Base-by-base conservation (phyloP, 2,888 invertebrate species). In the Trissolcus brochymenae region DNA sequence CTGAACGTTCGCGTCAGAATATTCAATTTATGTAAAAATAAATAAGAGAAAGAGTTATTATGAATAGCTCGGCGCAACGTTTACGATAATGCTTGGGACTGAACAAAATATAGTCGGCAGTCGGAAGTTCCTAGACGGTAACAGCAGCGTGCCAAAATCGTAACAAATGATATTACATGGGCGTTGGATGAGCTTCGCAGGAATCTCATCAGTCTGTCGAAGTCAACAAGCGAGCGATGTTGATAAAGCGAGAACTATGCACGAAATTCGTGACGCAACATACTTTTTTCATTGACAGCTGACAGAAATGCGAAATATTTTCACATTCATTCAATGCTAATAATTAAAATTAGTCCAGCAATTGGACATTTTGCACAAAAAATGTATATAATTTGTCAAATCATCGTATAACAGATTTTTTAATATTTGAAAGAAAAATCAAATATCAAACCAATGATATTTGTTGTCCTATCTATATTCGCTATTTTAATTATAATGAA, bases 91-190 rank as follows among this genome's bases (percentile, higher is more conserved):
- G 40, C 54, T 65, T 21, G 68, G 16, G 41, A 41, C 41, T 49
- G 57, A 60, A 68, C 65, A 54, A 73, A 73, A 78, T 70, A 70
- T 71, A 56, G 67, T 61, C 62, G 57, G 7, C 21, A 71, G 70
- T 65, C 67, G 65, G 46, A 70, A 65, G 61, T 70, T 70, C 53
- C 60, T 54, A 41, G 73, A 78, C 65, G 73, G 60, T 43, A 60
- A 56, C 60, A 67, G 17, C 29, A 46, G 65, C 53, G 77, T 70
- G 77, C 73, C 73, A 78, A 74, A 78, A 73, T 65, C 66, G 65
- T 78, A 78, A 73, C 66, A 70, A 74, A 73, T 66, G 77, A 68
- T 70, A 73, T 73, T 73, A 68, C 74, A 73, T 74, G 65, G 73
- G 70, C 77, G 65, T 77, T 51, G 64, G 56, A 78, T 54, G 66